Conservation (phyloP, 1,140 invertebrate genomes). For the Micrasema longulum region DNA sequence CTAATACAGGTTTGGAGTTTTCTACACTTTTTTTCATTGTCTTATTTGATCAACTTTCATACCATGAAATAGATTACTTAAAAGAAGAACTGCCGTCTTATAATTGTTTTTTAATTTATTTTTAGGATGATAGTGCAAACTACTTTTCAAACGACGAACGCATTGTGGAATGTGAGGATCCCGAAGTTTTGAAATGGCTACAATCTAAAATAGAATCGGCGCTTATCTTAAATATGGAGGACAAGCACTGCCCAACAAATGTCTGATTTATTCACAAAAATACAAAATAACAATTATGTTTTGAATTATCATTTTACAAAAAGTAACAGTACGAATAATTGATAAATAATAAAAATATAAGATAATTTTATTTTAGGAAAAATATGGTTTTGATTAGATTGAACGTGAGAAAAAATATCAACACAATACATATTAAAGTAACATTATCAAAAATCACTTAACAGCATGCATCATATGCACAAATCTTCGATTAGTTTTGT, state of each 20-base stretch:
- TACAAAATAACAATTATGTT: background rate
- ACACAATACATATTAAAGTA: too few relatives aligned
- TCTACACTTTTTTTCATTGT: too few relatives aligned
- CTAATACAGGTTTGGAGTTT: too few relatives aligned
- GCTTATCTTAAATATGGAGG: conserved; percentile 77
- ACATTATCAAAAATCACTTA: too few relatives aligned
- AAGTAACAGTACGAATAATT: too few relatives aligned
- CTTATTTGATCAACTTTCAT: too few relatives aligned
- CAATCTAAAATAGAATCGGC: conserved; percentile 79
- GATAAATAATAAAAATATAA: background rate
- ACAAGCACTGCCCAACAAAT: conserved; percentile 64
- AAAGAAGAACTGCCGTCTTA: too few relatives aligned
- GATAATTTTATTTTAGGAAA: background rate
- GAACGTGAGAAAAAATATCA: background rate
- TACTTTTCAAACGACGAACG: conserved; percentile 72
- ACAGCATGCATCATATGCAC: too few relatives aligned
- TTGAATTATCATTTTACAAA: too few relatives aligned
- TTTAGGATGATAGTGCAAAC: conserved; percentile 70
- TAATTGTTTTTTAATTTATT: conserved; percentile 41
- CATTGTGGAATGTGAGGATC: conserved; percentile 74
- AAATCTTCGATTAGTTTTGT: too few relatives aligned
- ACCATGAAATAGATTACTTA: too few relatives aligned
- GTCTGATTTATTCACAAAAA: conserved; percentile 35
- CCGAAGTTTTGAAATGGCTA: conserved; percentile 76
- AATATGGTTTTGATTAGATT: background rate